Evolutionary conservation across 1,140 invertebrate species (phyloP).

Genomic region (Cotesia vestalis): DNA sequence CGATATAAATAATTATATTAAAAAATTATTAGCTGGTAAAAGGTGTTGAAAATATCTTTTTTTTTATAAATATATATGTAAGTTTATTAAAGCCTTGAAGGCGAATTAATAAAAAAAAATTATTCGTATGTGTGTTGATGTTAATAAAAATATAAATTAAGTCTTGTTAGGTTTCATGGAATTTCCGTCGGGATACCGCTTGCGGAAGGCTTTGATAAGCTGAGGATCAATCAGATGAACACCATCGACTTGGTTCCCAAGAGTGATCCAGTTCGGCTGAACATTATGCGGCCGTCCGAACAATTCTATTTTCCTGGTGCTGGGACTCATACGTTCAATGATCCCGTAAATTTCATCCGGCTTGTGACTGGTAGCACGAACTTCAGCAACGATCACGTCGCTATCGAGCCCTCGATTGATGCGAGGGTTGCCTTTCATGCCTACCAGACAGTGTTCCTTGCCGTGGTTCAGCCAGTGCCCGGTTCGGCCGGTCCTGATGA

Average conservation of each 20-base stretch:
- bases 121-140: conserved; percentile 15
- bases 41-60: not conserved
- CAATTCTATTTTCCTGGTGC: conserved; percentile 96
- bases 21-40: not conserved
- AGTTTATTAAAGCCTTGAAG: too few relatives aligned
- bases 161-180: conserved; percentile 73
- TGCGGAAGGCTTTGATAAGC: conserved; percentile 87
- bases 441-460: conserved; percentile 97
- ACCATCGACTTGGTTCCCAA: conserved; percentile 96
- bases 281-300: conserved; percentile 98
- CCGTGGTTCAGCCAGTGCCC: conserved; percentile 99
- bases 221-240: conserved; percentile 93
- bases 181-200: conserved; percentile 93
- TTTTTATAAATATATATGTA: not conserved
- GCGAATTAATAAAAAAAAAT: too few relatives aligned
- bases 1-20: conserved; percentile 4
- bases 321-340: conserved; percentile 85
- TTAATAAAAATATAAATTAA: conserved; percentile 34
- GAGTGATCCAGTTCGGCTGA: conserved; percentile 97
- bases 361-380: conserved; percentile 96
- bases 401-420: conserved; percentile 95
- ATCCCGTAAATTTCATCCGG: conserved; percentile 98
- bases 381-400: conserved; percentile 98
- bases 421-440: conserved; percentile 94
- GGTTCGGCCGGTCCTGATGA: conserved; percentile 94